Percentiles rank a stretch among this genome's conserved stretches.
These are phyloP conservation scores for Chrysolina americana DNA, from an alignment of 2,888 invertebrate species.

Conservation along the genomic window DNA sequence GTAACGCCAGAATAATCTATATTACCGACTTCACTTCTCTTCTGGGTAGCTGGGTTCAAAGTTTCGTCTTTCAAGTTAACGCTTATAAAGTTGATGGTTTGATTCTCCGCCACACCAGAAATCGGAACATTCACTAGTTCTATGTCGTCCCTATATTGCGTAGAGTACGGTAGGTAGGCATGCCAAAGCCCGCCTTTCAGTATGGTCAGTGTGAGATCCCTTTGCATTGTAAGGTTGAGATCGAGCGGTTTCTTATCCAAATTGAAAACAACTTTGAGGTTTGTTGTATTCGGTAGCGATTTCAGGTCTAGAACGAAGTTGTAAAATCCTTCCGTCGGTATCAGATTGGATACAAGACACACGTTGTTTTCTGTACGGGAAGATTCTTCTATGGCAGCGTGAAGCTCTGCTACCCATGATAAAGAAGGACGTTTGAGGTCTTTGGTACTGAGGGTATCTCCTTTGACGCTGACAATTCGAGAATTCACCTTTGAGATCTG, in stretches of 20 bases:
- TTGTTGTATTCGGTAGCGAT: conserved; percentile 54
- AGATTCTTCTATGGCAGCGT: conserved; percentile 50
- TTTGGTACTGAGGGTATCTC: conserved; percentile 61
- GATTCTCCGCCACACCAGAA: conserved; percentile 51
- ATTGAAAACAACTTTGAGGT: conserved; percentile 72
- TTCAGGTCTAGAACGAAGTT: conserved; percentile 62
- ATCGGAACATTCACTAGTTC: neutral
- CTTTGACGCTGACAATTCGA: conserved; percentile 58
- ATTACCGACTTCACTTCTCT: conserved; percentile 63
- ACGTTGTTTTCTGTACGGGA: conserved; percentile 51
- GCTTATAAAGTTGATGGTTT: conserved; percentile 63
- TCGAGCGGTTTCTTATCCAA: conserved; percentile 75
- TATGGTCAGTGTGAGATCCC: conserved; percentile 86
- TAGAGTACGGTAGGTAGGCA: conserved; percentile 59
- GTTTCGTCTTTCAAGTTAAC: conserved; percentile 65
- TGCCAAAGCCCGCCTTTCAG: conserved; percentile 72
- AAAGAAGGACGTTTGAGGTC: conserved; percentile 60
- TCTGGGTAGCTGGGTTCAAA: conserved; percentile 53
- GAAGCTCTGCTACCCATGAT: conserved; percentile 62
- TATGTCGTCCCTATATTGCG: conserved; percentile 56
- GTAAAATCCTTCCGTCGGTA: conserved; percentile 64
- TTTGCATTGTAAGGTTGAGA: conserved; percentile 77
- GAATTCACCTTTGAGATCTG: conserved; percentile 42
- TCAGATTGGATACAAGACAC: conserved; percentile 59
- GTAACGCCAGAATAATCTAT: conserved; percentile 64